A percentile compares a stretch with the other conserved stretches of the same genome.
Conservation (phyloP, 2,888 invertebrate genomes). For the Andrena bicolor region DNA sequence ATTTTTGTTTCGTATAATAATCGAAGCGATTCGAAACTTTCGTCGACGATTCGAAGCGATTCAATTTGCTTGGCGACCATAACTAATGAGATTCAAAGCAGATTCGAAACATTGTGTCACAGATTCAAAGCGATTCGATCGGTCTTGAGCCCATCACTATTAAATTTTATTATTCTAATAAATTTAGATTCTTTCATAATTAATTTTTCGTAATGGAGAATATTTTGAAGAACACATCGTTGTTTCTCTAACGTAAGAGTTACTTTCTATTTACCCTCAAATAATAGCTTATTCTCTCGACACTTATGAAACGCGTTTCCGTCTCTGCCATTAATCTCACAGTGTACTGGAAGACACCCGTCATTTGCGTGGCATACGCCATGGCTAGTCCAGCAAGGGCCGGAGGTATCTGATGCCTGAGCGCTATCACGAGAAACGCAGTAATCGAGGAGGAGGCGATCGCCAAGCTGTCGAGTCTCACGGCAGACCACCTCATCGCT, state of each 20-base stretch:
- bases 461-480: constrained; percentile 78
- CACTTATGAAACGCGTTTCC: constrained; percentile 85
- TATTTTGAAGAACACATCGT: no score
- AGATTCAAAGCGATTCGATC: no score
- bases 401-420: constrained; percentile 85
- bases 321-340: constrained; percentile 85
- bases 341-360: constrained; percentile 87
- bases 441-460: constrained; percentile 85
- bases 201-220: no score
- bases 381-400: constrained; percentile 88
- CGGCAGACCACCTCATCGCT: constrained; percentile 84
- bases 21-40: no score
- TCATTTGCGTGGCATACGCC: constrained; percentile 87
- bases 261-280: constrained; percentile 73
- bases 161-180: no score
- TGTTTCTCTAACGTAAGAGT: neutral
- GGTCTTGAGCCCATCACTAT: no score
- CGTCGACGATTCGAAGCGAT: no score
- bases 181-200: no score
- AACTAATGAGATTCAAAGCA: no score
- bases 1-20: no score
- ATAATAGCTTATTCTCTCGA: constrained; percentile 84
- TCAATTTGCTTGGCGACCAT: no score
- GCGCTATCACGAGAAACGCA: constrained; percentile 85
- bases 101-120: no score